Evolutionary conservation across 2,113 vertebrate species (phyloP).

Genomic region (human): DNA sequence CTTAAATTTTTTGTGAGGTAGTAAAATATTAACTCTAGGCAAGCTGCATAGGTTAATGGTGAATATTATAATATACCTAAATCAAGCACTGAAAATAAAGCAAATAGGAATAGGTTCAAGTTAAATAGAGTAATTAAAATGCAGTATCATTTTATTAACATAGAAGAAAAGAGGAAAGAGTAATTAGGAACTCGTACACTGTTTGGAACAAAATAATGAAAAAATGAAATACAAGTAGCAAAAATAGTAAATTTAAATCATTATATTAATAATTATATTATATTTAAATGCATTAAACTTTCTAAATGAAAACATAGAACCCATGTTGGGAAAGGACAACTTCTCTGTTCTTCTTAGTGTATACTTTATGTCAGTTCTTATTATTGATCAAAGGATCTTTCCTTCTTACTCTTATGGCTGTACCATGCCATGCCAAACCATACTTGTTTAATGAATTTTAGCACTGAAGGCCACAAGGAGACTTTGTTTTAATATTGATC

Average conservation of each 20-base stretch:
- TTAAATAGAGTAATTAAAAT: not conserved
- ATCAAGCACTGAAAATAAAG: not conserved
- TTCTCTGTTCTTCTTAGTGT: not conserved
- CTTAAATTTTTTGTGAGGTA: not conserved
- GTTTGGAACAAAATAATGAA: not conserved
- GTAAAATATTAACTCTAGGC: conserved; percentile 19
- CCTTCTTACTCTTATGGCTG: not conserved
- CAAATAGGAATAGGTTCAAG: not conserved
- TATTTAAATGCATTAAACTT: not conserved
- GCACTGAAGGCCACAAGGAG: not conserved
- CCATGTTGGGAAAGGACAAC: not conserved
- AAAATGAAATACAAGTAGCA: not conserved
- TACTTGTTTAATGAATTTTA: not conserved
- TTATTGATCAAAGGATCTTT: not conserved
- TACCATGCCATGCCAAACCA: not conserved
- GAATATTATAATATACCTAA: not conserved
- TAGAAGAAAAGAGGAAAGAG: not conserved
- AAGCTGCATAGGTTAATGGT: not conserved
- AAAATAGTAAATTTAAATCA: not conserved
- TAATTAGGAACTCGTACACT: too few species aligned
- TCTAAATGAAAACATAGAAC: not conserved
- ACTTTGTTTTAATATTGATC: not conserved
- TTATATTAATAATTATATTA: not conserved
- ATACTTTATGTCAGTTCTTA: not conserved
- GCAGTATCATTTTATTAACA: not conserved